Evolutionary conservation across 2,113 vertebrate species (phyloP).

Genomic region (Struthidea cinerea): DNA sequence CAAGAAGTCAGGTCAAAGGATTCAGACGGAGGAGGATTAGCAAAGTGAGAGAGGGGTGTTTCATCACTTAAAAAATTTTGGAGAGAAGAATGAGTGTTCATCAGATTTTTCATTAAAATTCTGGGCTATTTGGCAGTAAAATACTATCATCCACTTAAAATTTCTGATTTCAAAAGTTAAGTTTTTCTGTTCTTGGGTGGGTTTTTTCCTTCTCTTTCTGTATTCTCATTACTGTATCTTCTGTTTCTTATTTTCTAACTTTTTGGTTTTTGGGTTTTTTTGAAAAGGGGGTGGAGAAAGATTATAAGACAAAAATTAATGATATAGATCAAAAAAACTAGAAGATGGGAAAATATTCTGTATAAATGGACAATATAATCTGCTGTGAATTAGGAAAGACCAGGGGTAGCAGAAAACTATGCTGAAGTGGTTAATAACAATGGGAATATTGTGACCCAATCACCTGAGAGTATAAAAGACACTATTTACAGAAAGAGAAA

Average conservation of each 20-base stretch:
- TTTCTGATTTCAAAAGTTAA: not conserved
- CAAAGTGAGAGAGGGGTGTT: not conserved
- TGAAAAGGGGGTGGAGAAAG: not conserved
- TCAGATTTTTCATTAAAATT: slow-evolving; percentile 12
- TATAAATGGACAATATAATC: not conserved
- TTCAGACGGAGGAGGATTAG: slow-evolving; percentile 29
- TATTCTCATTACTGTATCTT: not conserved
- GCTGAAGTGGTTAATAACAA: not conserved
- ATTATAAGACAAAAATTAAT: not conserved
- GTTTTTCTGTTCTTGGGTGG: not conserved
- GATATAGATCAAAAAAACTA: not conserved
- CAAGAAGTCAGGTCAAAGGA: slow-evolving; percentile 28
- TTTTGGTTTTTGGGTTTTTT: not conserved
- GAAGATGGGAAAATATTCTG: not conserved
- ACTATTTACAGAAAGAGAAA: not conserved
- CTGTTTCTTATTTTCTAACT: not conserved
- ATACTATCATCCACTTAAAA: not conserved
- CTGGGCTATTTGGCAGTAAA: not conserved
- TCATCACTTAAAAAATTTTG: not conserved
- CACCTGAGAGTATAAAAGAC: not conserved
- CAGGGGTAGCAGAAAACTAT: not conserved
- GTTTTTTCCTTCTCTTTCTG: not conserved
- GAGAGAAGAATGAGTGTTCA: not conserved
- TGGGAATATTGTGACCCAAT: not conserved
- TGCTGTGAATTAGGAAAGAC: not conserved